Conservation (phyloP, 2,113 vertebrate species). For the Syrrhaptes paradoxus region DNA sequence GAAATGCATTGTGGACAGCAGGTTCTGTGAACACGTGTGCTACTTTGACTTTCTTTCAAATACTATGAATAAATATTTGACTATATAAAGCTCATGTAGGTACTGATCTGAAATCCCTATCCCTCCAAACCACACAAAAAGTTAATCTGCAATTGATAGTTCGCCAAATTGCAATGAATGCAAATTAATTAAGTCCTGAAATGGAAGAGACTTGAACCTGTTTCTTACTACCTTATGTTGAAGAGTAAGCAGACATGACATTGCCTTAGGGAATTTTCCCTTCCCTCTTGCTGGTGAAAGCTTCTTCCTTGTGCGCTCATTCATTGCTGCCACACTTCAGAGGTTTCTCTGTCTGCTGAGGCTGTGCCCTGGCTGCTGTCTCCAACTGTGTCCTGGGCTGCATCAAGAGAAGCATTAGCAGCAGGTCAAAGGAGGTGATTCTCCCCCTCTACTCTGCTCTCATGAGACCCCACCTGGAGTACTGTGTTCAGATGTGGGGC, state of each 20-base stretch:
- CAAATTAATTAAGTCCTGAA: not conserved
- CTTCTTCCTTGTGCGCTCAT: fast-evolving
- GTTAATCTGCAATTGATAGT: not conserved
- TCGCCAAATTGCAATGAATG: not conserved
- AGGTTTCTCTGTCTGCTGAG: not conserved
- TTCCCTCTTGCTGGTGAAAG: not conserved
- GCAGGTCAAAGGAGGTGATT: too few species aligned
- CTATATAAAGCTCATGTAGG: not conserved
- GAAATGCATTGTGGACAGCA: not conserved
- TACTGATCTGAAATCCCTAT: not conserved
- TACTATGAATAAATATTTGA: not conserved
- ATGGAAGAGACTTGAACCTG: not conserved
- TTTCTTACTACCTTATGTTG: not conserved
- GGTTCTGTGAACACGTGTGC: not conserved
- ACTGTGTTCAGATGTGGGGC: too few species aligned
- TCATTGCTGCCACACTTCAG: not conserved
- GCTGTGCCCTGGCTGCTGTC: not conserved
- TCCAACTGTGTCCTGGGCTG: too few species aligned
- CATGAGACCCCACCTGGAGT: too few species aligned
- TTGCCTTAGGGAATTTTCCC: not conserved
- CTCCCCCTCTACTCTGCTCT: too few species aligned
- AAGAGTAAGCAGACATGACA: not conserved
- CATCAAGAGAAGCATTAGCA: too few species aligned
- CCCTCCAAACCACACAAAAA: not conserved
- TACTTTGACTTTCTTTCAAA: not conserved